Evolutionary conservation across 2,113 vertebrate genomes (phyloP), one percentile per base, ranked within the genome.

Genomic region (Macquaria ambigua): DNA sequence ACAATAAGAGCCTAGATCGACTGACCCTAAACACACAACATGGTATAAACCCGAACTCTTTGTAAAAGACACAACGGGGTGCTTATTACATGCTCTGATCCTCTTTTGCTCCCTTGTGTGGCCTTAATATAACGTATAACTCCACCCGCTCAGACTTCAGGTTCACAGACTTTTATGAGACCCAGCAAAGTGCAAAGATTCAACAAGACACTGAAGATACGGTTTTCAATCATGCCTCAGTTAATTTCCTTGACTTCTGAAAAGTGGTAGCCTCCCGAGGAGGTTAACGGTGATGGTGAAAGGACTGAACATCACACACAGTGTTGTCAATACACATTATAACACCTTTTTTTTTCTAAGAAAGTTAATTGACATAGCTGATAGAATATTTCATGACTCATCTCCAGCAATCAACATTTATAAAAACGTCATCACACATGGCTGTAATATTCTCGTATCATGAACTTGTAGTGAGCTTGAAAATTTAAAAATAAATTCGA

Each of bases 121-220:
- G 50, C 83, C 77, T 76, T 34, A 71, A 82, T 59, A 73, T 14
- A 64, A 41, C 61, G 68, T 87, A 81, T 39, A 82, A 64, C 50
- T 52, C 70, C 58, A 63, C 59, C 81, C 76, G 79, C 56, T 67
- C 58, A 59, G 58, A 79, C 81, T 55, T 78, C 78, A 71, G 56
- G 37, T 68, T 84, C 75, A 80, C 79, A 31, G 77, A 83, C 66
- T 74, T 71, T 69, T 55, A 79, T 58, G 72, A 81, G 76, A 90
- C 50, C 84, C 82, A 83, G 84, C 83, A 77, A 93, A 92, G 89
- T 90, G 90, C 87, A 90, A 89, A 91, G 83, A 89, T 89, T 84
- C 72, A 87, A 90, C 84, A 88, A 90, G 82, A 93, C 90, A 84
- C 85, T 83, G 85, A 79, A 83, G 76, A 88, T 81, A 83, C 71